These are phyloP conservation scores for Philonicus albiceps DNA, from an alignment of 2,888 invertebrate species.

Conservation along the genomic window DNA sequence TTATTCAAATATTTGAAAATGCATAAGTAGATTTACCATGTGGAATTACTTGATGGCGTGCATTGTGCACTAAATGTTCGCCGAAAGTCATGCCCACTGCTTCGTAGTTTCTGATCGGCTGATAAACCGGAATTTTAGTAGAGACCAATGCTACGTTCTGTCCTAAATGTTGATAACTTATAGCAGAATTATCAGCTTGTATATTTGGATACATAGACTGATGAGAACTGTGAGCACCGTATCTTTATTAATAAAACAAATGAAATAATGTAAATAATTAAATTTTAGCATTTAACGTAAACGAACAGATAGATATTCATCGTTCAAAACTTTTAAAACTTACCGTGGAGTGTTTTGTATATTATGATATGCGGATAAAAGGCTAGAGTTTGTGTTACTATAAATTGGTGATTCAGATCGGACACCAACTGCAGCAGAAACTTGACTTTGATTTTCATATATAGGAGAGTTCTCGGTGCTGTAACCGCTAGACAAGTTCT, in stretches of 20 bases:
- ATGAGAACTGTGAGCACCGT: constrained; percentile 55
- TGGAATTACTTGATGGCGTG: constrained; percentile 67
- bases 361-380: constrained; percentile 53
- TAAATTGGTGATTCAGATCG: constrained; percentile 67
- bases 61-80: constrained; percentile 66
- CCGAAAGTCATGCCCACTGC: constrained; percentile 67
- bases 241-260: constrained; percentile 43
- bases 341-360: constrained; percentile 50
- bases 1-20: not conserved
- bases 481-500: constrained; percentile 45
- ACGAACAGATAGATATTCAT: not conserved
- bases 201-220: constrained; percentile 55
- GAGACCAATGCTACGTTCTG: constrained; percentile 52
- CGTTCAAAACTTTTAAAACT: not conserved
- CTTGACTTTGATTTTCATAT: constrained; percentile 66
- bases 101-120: constrained; percentile 53
- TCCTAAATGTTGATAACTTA: constrained; percentile 51
- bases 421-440: constrained; percentile 53
- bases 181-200: constrained; percentile 51
- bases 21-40: constrained; percentile 61
- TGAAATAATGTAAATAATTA: not conserved
- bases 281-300: not conserved
- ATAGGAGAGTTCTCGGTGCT: constrained; percentile 66
- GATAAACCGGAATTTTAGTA: constrained; percentile 53
- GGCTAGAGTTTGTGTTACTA: constrained; percentile 64